Conservation (phyloP, 2,113 vertebrate genomes). For the Halichoeres trimaculatus region DNA sequence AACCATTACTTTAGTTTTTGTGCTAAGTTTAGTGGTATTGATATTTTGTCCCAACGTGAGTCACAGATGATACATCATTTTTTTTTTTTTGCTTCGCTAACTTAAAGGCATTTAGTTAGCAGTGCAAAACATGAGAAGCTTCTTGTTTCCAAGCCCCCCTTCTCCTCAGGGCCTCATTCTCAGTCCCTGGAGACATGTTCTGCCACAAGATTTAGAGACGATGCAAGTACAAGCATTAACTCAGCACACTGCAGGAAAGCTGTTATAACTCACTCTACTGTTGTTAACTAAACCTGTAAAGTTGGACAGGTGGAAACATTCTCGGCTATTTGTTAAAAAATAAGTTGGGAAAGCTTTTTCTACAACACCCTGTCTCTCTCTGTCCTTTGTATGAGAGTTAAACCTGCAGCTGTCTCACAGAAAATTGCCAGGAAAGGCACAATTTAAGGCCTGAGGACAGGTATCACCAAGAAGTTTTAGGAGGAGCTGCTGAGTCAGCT, state of each 20-base stretch:
- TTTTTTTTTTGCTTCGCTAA: background rate
- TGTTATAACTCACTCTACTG: background rate
- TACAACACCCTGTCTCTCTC: background rate
- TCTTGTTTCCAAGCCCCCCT: background rate
- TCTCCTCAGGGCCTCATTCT: background rate
- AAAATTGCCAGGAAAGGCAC: background rate
- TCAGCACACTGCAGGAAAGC: background rate
- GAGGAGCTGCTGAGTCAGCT: slow-evolving; percentile 15
- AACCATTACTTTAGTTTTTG: no score
- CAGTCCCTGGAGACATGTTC: background rate
- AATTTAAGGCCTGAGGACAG: slow-evolving; percentile 3
- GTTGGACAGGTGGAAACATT: no score
- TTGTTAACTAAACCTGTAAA: no score
- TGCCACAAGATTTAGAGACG: background rate
- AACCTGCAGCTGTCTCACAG: background rate
- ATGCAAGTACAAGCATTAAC: background rate
- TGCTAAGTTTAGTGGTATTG: no score
- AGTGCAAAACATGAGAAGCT: background rate
- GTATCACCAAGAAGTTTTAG: background rate
- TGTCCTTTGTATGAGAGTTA: background rate
- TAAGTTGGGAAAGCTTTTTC: background rate
- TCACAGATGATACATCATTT: no score
- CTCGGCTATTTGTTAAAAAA: background rate
- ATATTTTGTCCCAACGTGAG: no score
- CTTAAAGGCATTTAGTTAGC: background rate